Conservation (phyloP, 2,797 vertebrate species). For the Sebastes aleutianus region DNA sequence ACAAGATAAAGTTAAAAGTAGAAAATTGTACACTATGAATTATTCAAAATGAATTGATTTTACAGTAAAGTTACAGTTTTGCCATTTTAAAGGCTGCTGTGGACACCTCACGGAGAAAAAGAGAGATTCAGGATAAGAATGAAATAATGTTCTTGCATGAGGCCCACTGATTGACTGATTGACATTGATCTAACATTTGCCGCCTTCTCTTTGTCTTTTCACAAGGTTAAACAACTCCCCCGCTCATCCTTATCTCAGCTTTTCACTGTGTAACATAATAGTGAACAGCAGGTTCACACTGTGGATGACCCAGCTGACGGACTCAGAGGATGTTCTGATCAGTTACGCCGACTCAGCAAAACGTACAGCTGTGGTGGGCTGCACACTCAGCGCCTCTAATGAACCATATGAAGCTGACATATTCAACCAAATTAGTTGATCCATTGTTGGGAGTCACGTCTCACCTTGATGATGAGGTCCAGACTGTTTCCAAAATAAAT, state of each 20-base stretch:
- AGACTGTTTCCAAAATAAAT: background rate
- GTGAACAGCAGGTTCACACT: constrained; percentile 46
- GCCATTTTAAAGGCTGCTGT: no score
- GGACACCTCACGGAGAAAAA: background rate
- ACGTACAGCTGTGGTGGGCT: constrained; percentile 30
- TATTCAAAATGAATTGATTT: background rate
- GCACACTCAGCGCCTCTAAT: constrained; percentile 29
- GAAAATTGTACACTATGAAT: background rate
- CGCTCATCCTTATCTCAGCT: constrained; percentile 4
- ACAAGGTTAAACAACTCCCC: constrained; percentile 24
- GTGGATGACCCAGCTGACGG: constrained; percentile 29
- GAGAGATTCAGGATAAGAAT: background rate
- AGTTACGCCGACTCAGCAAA: constrained; percentile 44
- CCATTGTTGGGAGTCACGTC: background rate
- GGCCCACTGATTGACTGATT: background rate
- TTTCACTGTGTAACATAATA: constrained; percentile 29
- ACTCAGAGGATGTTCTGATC: constrained; percentile 39
- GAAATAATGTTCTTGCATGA: background rate
- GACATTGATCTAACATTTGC: background rate
- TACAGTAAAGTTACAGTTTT: background rate
- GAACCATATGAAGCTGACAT: constrained; percentile 20
- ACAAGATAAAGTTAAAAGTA: no score
- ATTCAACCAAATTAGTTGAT: constrained; percentile 11
- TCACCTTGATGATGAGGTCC: constrained; percentile 1
- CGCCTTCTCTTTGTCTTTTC: background rate